phyloP scores from a whole-genome alignment of 2,888 invertebrate genomes.

The Pristionchus japonicus region DNA sequence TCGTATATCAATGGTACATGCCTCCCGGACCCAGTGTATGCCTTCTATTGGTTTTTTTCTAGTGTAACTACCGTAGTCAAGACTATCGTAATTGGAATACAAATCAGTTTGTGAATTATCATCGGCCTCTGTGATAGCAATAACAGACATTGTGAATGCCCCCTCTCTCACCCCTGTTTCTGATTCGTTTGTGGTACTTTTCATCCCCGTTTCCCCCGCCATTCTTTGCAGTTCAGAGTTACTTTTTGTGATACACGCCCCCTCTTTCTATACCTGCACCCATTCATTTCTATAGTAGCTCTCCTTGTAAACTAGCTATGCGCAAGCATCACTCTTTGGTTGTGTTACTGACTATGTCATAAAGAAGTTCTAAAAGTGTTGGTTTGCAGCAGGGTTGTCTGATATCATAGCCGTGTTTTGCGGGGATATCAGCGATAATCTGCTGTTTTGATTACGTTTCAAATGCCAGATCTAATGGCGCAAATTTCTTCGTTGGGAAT shows the following conservation, averaged over 20 bases:
- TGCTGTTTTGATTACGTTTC: background rate
- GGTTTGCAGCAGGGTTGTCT: background rate
- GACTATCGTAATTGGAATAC: background rate
- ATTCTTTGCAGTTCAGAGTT: slow-evolving; percentile 20
- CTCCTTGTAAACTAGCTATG: background rate
- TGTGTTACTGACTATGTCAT: slow-evolving; percentile 26
- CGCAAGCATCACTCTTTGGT: background rate
- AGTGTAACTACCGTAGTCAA: slow-evolving; percentile 6
- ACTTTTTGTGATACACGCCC: background rate
- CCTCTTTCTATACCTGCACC: background rate
- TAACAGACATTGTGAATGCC: slow-evolving; percentile 13
- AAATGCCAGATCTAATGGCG: background rate
- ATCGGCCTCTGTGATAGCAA: slow-evolving; percentile 1
- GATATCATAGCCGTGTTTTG: too few relatives aligned
- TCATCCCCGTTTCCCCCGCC: background rate
- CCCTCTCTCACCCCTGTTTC: background rate
- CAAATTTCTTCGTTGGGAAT: too few relatives aligned
- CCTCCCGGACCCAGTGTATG: slow-evolving; percentile 3
- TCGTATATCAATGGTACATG: too few relatives aligned
- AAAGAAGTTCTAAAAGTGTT: background rate
- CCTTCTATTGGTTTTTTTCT: background rate
- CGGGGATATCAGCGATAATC: background rate
- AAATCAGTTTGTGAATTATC: slow-evolving; percentile 6
- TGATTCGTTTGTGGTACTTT: background rate
- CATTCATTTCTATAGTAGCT: background rate